Base-by-base conservation (phyloP, 2,797 vertebrate species). In the Sandelia bainsii region DNA sequence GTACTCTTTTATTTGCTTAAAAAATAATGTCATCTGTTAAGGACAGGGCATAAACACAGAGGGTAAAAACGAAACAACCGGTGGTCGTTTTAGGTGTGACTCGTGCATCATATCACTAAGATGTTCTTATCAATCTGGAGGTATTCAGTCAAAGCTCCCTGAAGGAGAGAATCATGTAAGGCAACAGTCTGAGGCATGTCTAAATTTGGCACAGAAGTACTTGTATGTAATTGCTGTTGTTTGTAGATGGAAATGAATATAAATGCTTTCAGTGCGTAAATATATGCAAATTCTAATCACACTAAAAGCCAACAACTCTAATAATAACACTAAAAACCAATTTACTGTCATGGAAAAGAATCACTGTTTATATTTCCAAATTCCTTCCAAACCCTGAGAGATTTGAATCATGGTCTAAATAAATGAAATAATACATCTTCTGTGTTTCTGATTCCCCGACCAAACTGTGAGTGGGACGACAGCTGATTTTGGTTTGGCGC, bases 401-500 rank as follows among this genome's bases (percentile, higher is more conserved):
- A 75, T 62, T 34, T 64, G 44, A 79, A 71, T 77, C 60, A 53
- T 3, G 2, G 50, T 14, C 13, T 60, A 58, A 69, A 76, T 65
- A 71, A 69, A 71, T 56, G 46, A 23, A 71, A 72, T 53, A 73
- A 84, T 61, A 49, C 69, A 29, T 72, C 39, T 44, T 73, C 60
- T 56, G 58, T 53, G 69, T 56, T 52, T 75, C 60, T 71, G 60
- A 72, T 69, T 57, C 77, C 3, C 23, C 23, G 5, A 60, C 50
- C 69, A 62, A 62, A 65, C 69, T 63, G 0, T 27, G 49, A 79
- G 54, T 39, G 73, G 67, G 72, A 56, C 56, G 39, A 79, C 79
- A 80, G 87, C 81, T 62, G 77, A 89, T 84, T 87, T 50, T 49
- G 62, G 56, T 81, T 70, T 12, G 11, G 65, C 50, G 16, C 62